phyloP scores from a whole-genome alignment of 2,113 vertebrate genomes.

The Macrotus californicus region DNA sequence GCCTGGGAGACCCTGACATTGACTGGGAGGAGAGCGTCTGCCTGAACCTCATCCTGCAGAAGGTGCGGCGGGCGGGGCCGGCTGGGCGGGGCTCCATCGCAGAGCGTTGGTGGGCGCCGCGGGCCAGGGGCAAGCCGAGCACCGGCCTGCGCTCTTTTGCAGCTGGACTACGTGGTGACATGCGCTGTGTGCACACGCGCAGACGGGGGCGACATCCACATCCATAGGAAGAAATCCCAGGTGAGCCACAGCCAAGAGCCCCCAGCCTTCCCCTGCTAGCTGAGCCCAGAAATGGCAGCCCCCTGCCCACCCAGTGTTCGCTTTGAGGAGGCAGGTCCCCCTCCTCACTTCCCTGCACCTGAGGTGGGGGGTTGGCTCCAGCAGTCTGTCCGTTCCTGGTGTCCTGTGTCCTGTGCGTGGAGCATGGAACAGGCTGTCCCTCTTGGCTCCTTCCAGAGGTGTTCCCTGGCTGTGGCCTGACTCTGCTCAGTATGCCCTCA shows the following conservation, averaged over 20 bases:
- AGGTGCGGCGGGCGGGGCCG: slow-evolving; percentile 83
- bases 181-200: slow-evolving; percentile 98
- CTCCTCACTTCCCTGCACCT: rapidly evolving
- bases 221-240: slow-evolving; percentile 98
- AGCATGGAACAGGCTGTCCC: not conserved
- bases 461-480: not conserved
- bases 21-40: slow-evolving; percentile 99
- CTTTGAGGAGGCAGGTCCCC: not conserved
- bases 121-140: rapidly evolving
- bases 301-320: rapidly evolving
- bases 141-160: not conserved
- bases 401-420: not conserved
- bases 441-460: rapidly evolving
- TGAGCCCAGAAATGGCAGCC: not conserved
- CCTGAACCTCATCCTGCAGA: slow-evolving; percentile 97
- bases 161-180: slow-evolving; percentile 98
- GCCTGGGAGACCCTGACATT: slow-evolving; percentile 96
- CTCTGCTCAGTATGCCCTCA: rapidly evolving
- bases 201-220: slow-evolving; percentile 95
- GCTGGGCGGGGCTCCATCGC: not conserved
- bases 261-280: rapidly evolving
- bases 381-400: rapidly evolving
- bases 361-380: no score
- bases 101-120: rapidly evolving
- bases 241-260: slow-evolving; percentile 71